Evolutionary conservation across 2,888 invertebrate genomes (phyloP).

Genomic region (Volucella bombylans): DNA sequence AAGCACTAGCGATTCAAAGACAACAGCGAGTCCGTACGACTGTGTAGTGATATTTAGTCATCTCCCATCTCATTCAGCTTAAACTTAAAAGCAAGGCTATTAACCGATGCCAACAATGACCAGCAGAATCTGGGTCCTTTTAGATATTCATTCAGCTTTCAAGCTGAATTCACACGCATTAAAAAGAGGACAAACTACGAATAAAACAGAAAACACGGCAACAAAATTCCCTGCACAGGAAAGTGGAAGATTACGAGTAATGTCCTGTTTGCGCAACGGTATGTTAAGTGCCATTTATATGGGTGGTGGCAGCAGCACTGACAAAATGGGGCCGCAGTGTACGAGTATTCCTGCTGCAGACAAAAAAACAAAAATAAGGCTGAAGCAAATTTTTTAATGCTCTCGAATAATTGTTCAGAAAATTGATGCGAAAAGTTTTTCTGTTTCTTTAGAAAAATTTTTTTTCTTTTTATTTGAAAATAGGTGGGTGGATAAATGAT

Average conservation of each 20-base stretch:
- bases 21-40: too few relatives aligned
- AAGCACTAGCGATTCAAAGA: background rate
- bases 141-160: slow-evolving; percentile 17
- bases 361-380: background rate
- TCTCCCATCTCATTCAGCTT: slow-evolving; percentile 45
- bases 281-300: slow-evolving; percentile 61
- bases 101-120: slow-evolving; percentile 63
- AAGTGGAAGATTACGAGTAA: slow-evolving; percentile 57
- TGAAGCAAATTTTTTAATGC: slow-evolving; percentile 66
- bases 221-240: slow-evolving; percentile 15
- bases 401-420: slow-evolving; percentile 61
- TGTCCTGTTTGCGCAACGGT: slow-evolving; percentile 52
- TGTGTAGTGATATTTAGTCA: background rate
- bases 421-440: slow-evolving; percentile 70
- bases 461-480: background rate
- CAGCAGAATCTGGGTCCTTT: slow-evolving; percentile 53
- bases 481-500: background rate
- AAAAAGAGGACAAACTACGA: slow-evolving; percentile 7
- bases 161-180: slow-evolving; percentile 55
- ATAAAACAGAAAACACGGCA: background rate
- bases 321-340: background rate
- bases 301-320: background rate
- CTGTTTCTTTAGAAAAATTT: background rate
- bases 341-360: too few relatives aligned
- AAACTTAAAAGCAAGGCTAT: slow-evolving; percentile 67